Percentiles rank a stretch among this genome's conserved stretches.
Evolutionary conservation across 1,140 invertebrate genomes (phyloP).

Genomic region (Heliconius congener): DNA sequence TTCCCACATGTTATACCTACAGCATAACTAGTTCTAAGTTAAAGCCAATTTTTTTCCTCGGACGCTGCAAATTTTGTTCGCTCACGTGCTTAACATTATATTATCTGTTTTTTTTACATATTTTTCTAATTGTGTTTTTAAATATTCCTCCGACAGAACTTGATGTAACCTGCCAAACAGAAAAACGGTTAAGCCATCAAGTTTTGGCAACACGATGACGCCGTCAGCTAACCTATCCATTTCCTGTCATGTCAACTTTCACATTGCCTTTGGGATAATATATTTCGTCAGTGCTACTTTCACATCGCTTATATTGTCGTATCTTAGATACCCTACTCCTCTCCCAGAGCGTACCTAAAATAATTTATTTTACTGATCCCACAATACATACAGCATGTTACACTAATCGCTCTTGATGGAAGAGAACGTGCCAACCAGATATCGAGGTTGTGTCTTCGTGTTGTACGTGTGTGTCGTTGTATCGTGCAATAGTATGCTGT

Average conservation of each 20-base stretch:
- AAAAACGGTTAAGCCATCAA: background rate
- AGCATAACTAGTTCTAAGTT: background rate
- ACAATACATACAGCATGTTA: slow-evolving; percentile 16
- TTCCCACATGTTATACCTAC: background rate
- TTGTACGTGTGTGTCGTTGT: background rate
- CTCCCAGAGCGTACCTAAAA: background rate
- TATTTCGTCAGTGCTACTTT: background rate
- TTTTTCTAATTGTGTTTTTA: background rate
- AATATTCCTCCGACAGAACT: background rate
- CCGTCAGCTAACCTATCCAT: slow-evolving; percentile 5
- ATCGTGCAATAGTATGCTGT: slow-evolving; percentile 1
- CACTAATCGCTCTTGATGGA: slow-evolving; percentile 22
- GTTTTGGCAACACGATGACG: background rate
- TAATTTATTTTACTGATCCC: slow-evolving; percentile 16
- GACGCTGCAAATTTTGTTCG: background rate
- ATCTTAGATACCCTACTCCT: background rate
- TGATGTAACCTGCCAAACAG: background rate
- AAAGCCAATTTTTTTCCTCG: background rate
- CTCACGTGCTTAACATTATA: background rate
- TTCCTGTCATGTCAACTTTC: slow-evolving; percentile 11
- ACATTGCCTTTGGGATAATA: slow-evolving; percentile 10
- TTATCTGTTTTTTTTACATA: background rate
- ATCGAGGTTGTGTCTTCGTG: slow-evolving; percentile 29
- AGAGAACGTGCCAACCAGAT: slow-evolving; percentile 20
- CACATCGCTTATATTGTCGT: background rate